phyloP scores from a whole-genome alignment of 2,888 invertebrate genomes.

The Acanthosepion lycidas region DNA sequence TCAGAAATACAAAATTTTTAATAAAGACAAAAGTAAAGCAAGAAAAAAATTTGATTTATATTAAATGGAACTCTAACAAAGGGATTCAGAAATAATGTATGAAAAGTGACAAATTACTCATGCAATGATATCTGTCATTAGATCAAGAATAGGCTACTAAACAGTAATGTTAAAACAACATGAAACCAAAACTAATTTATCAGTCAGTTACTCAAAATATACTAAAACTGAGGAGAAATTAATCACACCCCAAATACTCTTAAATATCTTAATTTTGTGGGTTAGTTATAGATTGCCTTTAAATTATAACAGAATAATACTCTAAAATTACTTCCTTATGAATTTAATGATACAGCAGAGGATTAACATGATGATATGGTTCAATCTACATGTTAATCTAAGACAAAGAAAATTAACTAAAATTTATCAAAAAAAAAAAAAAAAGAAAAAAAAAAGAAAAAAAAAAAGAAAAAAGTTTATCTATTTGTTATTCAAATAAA shows the following conservation, averaged over 20 bases:
- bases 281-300: background rate
- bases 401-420: too few species aligned
- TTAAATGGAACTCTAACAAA: too few species aligned
- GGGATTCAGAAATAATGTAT: too few species aligned
- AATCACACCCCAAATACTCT: background rate
- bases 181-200: background rate
- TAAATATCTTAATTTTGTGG: background rate
- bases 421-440: too few species aligned
- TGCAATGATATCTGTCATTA: background rate
- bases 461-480: too few species aligned
- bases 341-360: background rate
- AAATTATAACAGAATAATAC: background rate
- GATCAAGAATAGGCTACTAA: background rate
- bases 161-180: background rate
- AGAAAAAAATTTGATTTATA: background rate
- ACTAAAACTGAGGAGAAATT: background rate
- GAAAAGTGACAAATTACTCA: too few species aligned
- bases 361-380: too few species aligned
- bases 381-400: too few species aligned
- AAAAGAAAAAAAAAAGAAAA: too few species aligned
- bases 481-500: too few species aligned
- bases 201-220: background rate
- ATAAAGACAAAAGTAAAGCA: background rate
- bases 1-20: background rate
- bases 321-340: background rate